Conservation (phyloP, 2,113 vertebrate genomes). For the Guaruba guarouba region DNA sequence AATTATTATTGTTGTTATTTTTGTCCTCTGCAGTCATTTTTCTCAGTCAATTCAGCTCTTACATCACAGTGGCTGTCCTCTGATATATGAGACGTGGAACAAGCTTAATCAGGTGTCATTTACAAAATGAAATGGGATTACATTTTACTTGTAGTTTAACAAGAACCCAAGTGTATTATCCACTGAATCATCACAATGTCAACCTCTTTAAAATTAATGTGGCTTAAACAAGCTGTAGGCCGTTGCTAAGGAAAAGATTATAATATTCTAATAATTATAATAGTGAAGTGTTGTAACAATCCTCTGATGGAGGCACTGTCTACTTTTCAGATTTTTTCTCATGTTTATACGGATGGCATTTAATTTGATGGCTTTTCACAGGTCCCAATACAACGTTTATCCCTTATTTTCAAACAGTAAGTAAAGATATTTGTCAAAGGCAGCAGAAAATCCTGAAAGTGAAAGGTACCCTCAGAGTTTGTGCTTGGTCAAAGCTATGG, state of each 20-base stretch:
- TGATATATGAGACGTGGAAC: not conserved
- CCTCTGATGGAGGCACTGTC: slow-evolving; percentile 42
- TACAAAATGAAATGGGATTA: slow-evolving; percentile 51
- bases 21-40: not conserved
- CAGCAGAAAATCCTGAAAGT: slow-evolving; percentile 32
- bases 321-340: slow-evolving; percentile 55
- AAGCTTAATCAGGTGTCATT: slow-evolving; percentile 53
- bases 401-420: slow-evolving; percentile 35
- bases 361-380: slow-evolving; percentile 28
- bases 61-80: not conserved
- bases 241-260: slow-evolving; percentile 67
- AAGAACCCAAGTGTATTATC: slow-evolving; percentile 14
- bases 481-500: not conserved
- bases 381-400: not conserved
- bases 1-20: not conserved
- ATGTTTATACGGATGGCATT: slow-evolving; percentile 25
- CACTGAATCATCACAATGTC: slow-evolving; percentile 41
- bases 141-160: slow-evolving; percentile 53
- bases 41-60: not conserved
- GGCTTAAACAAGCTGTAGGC: slow-evolving; percentile 57
- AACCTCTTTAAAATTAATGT: slow-evolving; percentile 51
- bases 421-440: slow-evolving; percentile 14
- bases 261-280: slow-evolving; percentile 14
- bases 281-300: slow-evolving; percentile 12
- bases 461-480: not conserved